These are phyloP conservation scores for Rhinogobio ventralis DNA, from an alignment of 2,797 vertebrate species.

Conservation along the genomic window DNA sequence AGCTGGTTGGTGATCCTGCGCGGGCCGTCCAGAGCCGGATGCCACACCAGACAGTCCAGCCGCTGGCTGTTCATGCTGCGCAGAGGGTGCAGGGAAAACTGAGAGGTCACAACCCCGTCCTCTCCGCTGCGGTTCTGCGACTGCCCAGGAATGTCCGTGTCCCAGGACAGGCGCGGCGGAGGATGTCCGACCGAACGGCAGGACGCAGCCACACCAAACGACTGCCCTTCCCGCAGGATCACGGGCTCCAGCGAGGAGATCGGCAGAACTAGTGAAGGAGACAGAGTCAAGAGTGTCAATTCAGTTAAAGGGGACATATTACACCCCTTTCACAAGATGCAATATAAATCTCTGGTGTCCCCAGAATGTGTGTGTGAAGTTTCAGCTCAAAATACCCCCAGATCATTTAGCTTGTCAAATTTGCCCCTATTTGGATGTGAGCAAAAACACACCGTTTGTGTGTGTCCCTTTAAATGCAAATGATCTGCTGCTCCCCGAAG, in stretches of 20 bases:
- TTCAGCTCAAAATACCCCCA: too few relatives aligned
- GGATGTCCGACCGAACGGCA: conserved; percentile 88
- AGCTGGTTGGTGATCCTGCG: conserved; percentile 82
- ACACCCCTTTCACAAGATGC: too few relatives aligned
- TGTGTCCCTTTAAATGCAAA: too few relatives aligned
- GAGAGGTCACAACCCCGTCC: conserved; percentile 79
- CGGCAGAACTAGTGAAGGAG: conserved; percentile 78
- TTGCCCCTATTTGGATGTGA: too few relatives aligned
- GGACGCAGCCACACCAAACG: conserved; percentile 80
- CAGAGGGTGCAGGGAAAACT: conserved; percentile 85
- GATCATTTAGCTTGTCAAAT: too few relatives aligned
- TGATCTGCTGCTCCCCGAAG: too few relatives aligned
- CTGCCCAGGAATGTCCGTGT: conserved; percentile 83
- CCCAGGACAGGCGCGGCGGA: conserved; percentile 84
- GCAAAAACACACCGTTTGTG: too few relatives aligned
- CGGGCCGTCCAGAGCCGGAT: conserved; percentile 81
- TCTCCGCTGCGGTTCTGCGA: conserved; percentile 71
- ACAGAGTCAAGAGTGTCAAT: too few relatives aligned
- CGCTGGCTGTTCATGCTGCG: conserved; percentile 87
- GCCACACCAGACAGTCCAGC: conserved; percentile 88
- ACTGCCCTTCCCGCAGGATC: conserved; percentile 83
- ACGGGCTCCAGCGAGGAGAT: conserved; percentile 85
- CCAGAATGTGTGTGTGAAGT: too few relatives aligned
- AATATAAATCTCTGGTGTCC: too few relatives aligned
- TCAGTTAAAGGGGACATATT: too few relatives aligned